Evolutionary conservation across 1,140 invertebrate species (phyloP).

Genomic region (Epicauta chinensis): DNA sequence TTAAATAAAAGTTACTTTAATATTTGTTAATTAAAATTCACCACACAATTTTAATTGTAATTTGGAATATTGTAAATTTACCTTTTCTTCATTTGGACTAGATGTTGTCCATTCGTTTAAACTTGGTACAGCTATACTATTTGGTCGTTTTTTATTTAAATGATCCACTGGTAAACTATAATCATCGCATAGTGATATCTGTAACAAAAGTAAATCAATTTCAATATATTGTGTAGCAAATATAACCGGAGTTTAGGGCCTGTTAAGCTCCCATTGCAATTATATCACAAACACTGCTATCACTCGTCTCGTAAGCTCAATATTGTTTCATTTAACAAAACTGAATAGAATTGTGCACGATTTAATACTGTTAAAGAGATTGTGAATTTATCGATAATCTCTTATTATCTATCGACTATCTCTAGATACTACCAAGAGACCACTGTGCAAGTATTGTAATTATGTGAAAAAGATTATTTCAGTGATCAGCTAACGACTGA

Average conservation of each 20-base stretch:
- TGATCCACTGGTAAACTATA: slow-evolving; percentile 75
- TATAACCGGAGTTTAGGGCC: background rate
- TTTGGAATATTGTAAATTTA: slow-evolving; percentile 37
- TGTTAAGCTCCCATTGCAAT: background rate
- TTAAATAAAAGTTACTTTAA: too few relatives aligned
- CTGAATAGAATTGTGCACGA: slow-evolving; percentile 15
- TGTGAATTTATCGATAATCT: background rate
- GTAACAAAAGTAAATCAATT: slow-evolving; percentile 42
- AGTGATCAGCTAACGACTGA: too few relatives aligned
- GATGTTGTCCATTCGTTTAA: slow-evolving; percentile 51
- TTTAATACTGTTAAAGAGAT: background rate
- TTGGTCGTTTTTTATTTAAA: slow-evolving; percentile 58
- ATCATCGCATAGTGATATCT: slow-evolving; percentile 72
- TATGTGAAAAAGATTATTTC: too few relatives aligned
- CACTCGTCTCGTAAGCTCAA: slow-evolving; percentile 15
- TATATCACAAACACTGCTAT: background rate
- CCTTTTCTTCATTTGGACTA: slow-evolving; percentile 56
- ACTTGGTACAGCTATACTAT: slow-evolving; percentile 51
- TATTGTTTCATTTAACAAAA: slow-evolving; percentile 21
- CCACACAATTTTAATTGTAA: background rate
- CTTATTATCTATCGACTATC: too few relatives aligned
- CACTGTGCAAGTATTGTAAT: too few relatives aligned
- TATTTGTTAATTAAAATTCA: too few relatives aligned
- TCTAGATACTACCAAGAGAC: too few relatives aligned
- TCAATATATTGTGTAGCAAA: background rate